Evolutionary conservation across 2,113 vertebrate genomes (phyloP).

Genomic region (Balaeniceps rex): DNA sequence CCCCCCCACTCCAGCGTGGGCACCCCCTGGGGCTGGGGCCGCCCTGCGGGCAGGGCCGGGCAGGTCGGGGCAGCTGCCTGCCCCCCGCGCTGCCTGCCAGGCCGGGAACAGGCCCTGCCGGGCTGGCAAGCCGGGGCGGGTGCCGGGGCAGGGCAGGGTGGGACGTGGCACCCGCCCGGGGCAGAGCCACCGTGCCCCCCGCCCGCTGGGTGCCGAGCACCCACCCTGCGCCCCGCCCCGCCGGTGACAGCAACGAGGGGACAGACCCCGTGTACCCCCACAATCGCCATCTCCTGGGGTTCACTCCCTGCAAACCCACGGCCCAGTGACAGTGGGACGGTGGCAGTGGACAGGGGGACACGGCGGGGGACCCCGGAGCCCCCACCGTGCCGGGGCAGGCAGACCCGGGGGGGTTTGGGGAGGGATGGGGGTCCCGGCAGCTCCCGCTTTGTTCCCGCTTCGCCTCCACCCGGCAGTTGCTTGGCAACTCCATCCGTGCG

Average conservation of each 20-base stretch:
- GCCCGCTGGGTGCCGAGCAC: neutral
- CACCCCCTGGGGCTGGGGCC: neutral
- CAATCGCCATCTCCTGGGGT: too few relatives aligned
- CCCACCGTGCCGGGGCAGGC: fast-evolving
- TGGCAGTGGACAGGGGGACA: fast-evolving
- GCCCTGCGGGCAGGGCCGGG: neutral
- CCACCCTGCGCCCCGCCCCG: neutral
- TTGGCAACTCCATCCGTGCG: conserved; percentile 71
- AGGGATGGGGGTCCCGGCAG: neutral
- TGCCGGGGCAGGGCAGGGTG: neutral
- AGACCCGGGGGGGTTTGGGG: too few relatives aligned
- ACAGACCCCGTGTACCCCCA: neutral
- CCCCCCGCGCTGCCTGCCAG: neutral
- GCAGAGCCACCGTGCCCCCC: neutral
- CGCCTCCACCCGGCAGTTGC: conserved; percentile 71
- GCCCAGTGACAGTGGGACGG: neutral
- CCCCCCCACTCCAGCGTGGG: neutral
- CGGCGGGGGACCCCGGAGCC: fast-evolving
- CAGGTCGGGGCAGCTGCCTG: neutral
- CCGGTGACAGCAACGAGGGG: neutral
- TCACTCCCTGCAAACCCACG: too few relatives aligned
- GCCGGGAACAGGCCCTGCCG: neutral
- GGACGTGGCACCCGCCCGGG: neutral
- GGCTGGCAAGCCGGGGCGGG: neutral
- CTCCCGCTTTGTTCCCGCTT: conserved; percentile 46